Conservation (phyloP, 2,113 vertebrate species). For the Scomber scombrus region DNA sequence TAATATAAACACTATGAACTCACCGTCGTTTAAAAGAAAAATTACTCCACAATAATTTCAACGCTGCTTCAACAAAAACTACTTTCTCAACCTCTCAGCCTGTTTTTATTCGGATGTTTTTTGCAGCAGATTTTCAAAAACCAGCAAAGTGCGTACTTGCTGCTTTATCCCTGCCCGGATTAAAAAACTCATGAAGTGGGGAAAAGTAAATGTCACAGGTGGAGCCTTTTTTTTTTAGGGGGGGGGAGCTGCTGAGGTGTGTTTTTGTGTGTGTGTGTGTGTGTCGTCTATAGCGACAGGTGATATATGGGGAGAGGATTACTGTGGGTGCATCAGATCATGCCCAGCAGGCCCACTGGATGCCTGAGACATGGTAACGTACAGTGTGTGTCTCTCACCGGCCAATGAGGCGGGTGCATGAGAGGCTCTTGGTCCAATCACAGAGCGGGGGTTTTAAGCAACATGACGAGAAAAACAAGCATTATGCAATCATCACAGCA, state of each 20-base stretch:
- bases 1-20: constrained; percentile 36
- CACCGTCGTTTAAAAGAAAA: constrained; percentile 39
- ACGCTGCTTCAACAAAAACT: not conserved
- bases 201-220: constrained; percentile 68
- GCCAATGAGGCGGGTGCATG: constrained; percentile 12
- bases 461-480: constrained; percentile 36
- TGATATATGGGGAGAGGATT: constrained; percentile 77
- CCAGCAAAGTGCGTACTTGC: constrained; percentile 5
- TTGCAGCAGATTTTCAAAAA: not conserved
- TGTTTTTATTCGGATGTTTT: constrained; percentile 8
- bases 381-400: constrained; percentile 49
- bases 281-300: constrained; percentile 63
- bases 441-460: constrained; percentile 4
- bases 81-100: not conserved
- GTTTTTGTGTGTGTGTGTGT: not conserved
- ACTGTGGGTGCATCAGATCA: constrained; percentile 58
- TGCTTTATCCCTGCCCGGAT: constrained; percentile 43
- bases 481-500: constrained; percentile 25
- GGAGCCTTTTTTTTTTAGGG: constrained; percentile 18
- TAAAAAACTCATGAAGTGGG: constrained; percentile 28
- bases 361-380: constrained; percentile 81
- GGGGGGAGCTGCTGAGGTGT: constrained; percentile 56
- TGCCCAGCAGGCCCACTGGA: constrained; percentile 75
- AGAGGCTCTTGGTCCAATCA: not conserved
- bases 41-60: not conserved